Percentiles rank a stretch among this genome's conserved stretches.
These are phyloP conservation scores for Morpho achilles DNA, from an alignment of 2,888 invertebrate genomes.

Conservation along the genomic window DNA sequence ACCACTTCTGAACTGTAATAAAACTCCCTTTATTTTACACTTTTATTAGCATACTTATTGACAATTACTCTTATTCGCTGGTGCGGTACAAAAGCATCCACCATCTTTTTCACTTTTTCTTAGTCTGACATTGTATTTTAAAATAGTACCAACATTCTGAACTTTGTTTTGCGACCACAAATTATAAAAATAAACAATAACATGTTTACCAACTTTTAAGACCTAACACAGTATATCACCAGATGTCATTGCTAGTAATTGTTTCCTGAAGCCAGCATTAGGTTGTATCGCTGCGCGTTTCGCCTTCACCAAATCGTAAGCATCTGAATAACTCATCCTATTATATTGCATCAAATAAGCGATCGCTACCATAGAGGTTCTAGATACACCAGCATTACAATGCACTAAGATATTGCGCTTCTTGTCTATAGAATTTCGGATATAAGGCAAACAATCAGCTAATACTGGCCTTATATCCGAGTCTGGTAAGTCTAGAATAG, in stretches of 20 bases:
- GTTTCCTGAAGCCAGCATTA: conserved; percentile 88
- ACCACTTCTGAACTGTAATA: too few relatives aligned
- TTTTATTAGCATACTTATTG: too few relatives aligned
- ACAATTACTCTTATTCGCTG: too few relatives aligned
- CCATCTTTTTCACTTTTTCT: too few relatives aligned
- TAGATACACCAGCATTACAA: conserved; percentile 95
- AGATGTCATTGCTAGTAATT: conserved; percentile 70
- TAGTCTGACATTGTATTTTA: too few relatives aligned
- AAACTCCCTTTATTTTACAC: too few relatives aligned
- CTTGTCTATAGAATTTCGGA: conserved; percentile 73
- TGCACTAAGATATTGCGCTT: conserved; percentile 86
- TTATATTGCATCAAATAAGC: conserved; percentile 86
- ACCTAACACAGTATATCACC: conserved; percentile 35
- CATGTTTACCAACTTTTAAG: too few relatives aligned
- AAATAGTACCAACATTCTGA: too few relatives aligned
- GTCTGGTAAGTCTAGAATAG: conserved; percentile 88
- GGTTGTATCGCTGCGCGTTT: conserved; percentile 86
- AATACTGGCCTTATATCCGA: conserved; percentile 77
- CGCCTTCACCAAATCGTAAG: conserved; percentile 82
- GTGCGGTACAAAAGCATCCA: too few relatives aligned
- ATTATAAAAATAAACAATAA: too few relatives aligned
- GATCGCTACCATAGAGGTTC: conserved; percentile 88
- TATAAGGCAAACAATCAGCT: conserved; percentile 79
- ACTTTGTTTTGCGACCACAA: too few relatives aligned
- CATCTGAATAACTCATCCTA: conserved; percentile 79